Conservation (phyloP, 1,140 invertebrate species). For the Riptortus pedestris region DNA sequence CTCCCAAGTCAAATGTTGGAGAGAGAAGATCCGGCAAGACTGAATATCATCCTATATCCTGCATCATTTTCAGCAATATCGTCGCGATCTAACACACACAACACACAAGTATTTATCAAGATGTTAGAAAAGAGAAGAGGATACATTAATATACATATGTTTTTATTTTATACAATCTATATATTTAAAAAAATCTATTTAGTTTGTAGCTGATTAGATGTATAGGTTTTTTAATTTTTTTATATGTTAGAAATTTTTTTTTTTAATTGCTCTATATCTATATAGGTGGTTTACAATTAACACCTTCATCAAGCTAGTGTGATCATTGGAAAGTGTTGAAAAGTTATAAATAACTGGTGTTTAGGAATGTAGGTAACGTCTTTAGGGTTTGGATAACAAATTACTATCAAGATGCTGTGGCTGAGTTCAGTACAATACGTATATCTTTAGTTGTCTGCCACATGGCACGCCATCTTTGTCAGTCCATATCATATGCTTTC, state of each 20-base stretch:
- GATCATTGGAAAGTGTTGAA: conserved; percentile 17
- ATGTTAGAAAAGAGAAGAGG: conserved; percentile 7
- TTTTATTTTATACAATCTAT: conserved; percentile 21
- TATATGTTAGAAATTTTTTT: conserved; percentile 23
- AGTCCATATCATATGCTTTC: conserved; percentile 27
- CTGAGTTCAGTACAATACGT: conserved; percentile 6
- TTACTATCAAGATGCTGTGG: conserved; percentile 10
- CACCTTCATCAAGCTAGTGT: conserved; percentile 24
- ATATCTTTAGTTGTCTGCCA: conserved; percentile 13
- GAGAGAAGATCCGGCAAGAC: conserved; percentile 14
- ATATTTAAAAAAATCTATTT: conserved; percentile 22
- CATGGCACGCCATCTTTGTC: conserved; percentile 9
- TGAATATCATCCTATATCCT: conserved; percentile 17
- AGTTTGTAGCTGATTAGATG: conserved; percentile 19
- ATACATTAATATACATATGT: conserved; percentile 19
- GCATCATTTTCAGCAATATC: conserved; percentile 13
- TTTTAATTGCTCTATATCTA: conserved; percentile 19
- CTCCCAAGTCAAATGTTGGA: neutral
- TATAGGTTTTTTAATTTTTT: conserved; percentile 22
- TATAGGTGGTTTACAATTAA: conserved; percentile 15
- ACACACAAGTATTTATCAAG: conserved; percentile 17
- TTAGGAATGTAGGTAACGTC: conserved; percentile 12
- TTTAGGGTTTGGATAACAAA: conserved; percentile 5
- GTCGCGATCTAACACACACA: conserved; percentile 1
- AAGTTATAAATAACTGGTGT: conserved; percentile 10